Evolutionary conservation across 1,140 invertebrate species (phyloP).

Genomic region (Frieseomelitta varia): DNA sequence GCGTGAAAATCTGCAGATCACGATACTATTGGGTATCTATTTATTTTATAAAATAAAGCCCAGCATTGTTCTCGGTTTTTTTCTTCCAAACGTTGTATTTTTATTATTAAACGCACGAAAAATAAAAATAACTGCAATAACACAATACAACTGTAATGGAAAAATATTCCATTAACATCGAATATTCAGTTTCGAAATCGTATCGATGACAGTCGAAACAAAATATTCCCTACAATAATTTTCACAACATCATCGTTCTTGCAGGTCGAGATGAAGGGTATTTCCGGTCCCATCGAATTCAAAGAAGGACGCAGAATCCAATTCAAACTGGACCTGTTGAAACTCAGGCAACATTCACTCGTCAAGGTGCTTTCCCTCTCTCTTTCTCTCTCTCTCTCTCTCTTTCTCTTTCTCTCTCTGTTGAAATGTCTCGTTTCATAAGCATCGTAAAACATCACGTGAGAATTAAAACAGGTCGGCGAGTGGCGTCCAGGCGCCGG

Average conservation of each 20-base stretch:
- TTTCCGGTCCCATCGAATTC: slow-evolving; percentile 90
- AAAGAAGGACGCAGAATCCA: slow-evolving; percentile 88
- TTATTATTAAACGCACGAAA: too few species aligned
- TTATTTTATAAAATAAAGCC: too few species aligned
- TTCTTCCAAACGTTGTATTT: too few species aligned
- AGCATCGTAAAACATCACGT: neutral
- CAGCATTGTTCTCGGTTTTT: too few species aligned
- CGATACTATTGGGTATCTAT: too few species aligned
- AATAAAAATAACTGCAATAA: too few species aligned
- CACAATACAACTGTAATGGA: too few species aligned
- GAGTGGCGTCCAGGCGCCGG: slow-evolving; percentile 84
- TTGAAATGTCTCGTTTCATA: neutral
- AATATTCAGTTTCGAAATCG: too few species aligned
- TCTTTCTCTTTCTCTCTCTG: neutral
- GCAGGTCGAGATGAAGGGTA: slow-evolving; percentile 89
- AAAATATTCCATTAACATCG: too few species aligned
- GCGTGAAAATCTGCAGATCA: too few species aligned
- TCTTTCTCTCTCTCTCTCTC: neutral
- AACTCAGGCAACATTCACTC: slow-evolving; percentile 87
- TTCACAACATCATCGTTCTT: slow-evolving; percentile 34
- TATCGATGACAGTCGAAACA: too few species aligned
- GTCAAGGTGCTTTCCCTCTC: slow-evolving; percentile 81
- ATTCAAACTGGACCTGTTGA: slow-evolving; percentile 90
- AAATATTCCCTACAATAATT: neutral
- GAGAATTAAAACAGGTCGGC: slow-evolving; percentile 79